Evolutionary conservation across 2,113 vertebrate genomes (phyloP), one percentile per base, ranked within the genome.

Genomic region (Nycticryphes semicollaris): DNA sequence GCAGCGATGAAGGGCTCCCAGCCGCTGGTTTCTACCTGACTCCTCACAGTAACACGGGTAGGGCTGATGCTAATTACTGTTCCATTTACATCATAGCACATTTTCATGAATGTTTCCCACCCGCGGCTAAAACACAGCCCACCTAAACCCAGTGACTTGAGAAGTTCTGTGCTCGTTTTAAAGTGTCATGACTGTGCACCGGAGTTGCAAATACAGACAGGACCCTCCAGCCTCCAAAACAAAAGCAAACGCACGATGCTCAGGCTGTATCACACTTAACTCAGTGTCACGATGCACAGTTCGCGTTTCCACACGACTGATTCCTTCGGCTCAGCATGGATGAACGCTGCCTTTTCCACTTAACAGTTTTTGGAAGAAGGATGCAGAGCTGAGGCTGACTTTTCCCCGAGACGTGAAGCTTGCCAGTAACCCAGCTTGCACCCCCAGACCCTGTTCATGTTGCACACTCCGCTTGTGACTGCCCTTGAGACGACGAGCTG

Each of bases 201-300:
- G 72, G 17, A 85, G 48, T 1, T 56, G 41, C 25, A 69, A 33
- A 19, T 2, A 6, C 37, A 62, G 19, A 21, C 41, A 62, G 67
- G 41, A 59, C 6, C 7, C 35, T 84, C 37, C 28, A 66, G 35
- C 39, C 45, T 69, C 90, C 60, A 62, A 85, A 41, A 30, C 9
- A 53, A 48, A n/a, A 33, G 31, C 25, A 79, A 41, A 13, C 0
- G 3, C 59, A 39, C 0, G 11, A 41, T 43, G 24, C 25, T 57
- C 47, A 59, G 64, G 7, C 3, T 43, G 22, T 4, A 3, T 19
- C 8, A 30, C 33, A 4, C 28, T 18, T 6, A 41, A 56, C 13
- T 21, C 75, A 25, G 20, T 7, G 13, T 14, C 64, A 57, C 0
- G 0, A 35, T 11, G 3, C 28, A 28, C 1, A 0, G 12, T 57